Evolutionary conservation across 53 echinoderm and acorn worm species (phyloP).

Genomic region (Astropecten irregularis): DNA sequence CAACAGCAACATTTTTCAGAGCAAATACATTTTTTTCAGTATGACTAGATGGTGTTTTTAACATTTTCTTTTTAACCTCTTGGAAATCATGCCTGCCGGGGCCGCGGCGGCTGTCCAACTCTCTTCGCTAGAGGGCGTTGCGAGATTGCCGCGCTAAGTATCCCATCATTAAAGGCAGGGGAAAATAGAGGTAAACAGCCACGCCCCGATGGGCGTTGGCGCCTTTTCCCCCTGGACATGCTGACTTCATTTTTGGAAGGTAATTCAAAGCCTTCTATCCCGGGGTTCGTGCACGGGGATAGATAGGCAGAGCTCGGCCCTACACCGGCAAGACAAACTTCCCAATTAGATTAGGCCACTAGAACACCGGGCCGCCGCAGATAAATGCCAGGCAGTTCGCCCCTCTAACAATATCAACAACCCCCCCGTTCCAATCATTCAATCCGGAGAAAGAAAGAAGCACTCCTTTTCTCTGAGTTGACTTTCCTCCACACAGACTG

Average conservation of each 20-base stretch:
- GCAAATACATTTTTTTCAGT: too few relatives aligned
- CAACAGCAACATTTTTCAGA: too few relatives aligned
- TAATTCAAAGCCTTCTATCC: background rate
- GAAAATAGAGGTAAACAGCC: conserved; percentile 5
- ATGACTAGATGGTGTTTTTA: too few relatives aligned
- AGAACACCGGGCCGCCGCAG: conserved; percentile 35
- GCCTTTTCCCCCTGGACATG: background rate
- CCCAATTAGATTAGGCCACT: conserved; percentile 61
- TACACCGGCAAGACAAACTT: conserved; percentile 65
- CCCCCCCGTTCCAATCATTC: conserved; percentile 6
- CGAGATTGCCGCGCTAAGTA: background rate
- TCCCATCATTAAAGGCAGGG: background rate
- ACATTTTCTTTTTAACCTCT: too few relatives aligned
- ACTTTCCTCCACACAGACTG: too few relatives aligned
- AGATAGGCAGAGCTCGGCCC: background rate
- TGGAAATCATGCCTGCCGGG: too few relatives aligned
- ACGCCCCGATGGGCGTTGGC: conserved; percentile 1
- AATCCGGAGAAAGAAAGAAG: too few relatives aligned
- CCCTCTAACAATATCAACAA: conserved; percentile 11
- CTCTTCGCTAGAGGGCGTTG: background rate
- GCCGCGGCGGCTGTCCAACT: too few relatives aligned
- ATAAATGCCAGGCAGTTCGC: conserved; percentile 36
- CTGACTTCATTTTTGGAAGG: background rate
- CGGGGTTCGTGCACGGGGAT: background rate
- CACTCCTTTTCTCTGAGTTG: too few relatives aligned